Evolutionary conservation across 2,888 invertebrate genomes (phyloP), one percentile per base, ranked within the genome.

Genomic region (Drosophila picticornis): DNA sequence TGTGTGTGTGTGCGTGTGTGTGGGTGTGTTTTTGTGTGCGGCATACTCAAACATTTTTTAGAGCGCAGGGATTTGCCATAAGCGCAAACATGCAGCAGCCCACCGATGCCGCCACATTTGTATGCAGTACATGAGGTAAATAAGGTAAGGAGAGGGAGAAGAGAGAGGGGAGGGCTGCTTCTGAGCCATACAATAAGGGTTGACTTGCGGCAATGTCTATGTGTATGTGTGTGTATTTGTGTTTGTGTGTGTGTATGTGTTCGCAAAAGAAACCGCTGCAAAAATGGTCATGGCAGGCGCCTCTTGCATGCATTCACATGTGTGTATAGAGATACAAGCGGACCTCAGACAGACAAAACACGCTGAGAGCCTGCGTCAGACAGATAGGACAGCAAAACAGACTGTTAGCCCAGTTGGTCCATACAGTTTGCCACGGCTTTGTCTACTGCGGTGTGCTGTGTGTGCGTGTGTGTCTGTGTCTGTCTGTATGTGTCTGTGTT

Each of bases 31-130:
- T 40, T 40, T 40, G 40, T 46, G 16, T 46, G 46, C 56, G 72
- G 79, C 79, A 75, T 75, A 88, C 88, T 90, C 88, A 85, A 85
- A 90, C 71, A 88, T 83, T 83, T 90, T 87, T 90, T 87, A 87
- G 87, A 88, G 90, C 90, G 76, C 72, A 88, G 90, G 87, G 90
- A 85, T 81, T 87, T 85, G 83, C 77, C 75, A 81, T 88, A 85
- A 81, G 75, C 77, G 87, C 83, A 89, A 83, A 83, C 88, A 89
- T 89, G 78, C 84, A 82, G 73, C 56, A 63, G 60, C 58, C 69
- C 65, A 64, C 79, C 63, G 53, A 60, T 71, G 50, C 63, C 66
- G 59, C 69, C 67, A 73, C 72, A 74, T 84, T 68, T 88, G 69
- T 77, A 75, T 84, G 60, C 56, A 62, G 58, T 57, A 50, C 68